phyloP scores from a whole-genome alignment of 2,113 vertebrate genomes.

The Clarias magur region DNA sequence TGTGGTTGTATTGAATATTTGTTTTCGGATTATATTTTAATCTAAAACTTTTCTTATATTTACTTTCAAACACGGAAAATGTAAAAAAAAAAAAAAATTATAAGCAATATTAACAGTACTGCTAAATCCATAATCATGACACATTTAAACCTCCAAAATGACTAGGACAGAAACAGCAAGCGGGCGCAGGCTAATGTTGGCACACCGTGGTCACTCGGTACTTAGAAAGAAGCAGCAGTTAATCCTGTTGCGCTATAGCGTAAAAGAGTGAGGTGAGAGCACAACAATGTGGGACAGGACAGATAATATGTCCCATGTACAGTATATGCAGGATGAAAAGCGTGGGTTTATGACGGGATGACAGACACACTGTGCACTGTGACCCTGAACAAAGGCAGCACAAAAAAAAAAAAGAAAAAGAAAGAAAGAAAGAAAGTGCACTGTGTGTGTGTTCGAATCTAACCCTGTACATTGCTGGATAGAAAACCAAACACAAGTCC shows the following conservation, averaged over 20 bases:
- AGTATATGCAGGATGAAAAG: conserved; percentile 52
- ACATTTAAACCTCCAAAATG: neutral
- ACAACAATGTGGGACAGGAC: conserved; percentile 60
- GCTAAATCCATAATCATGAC: neutral
- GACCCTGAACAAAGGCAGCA: conserved; percentile 50
- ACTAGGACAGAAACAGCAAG: neutral
- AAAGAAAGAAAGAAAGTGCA: conserved; percentile 59
- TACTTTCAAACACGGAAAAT: neutral
- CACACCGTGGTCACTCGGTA: conserved; percentile 49
- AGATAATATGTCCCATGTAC: conserved; percentile 69
- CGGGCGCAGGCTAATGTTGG: conserved; percentile 6
- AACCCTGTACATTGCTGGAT: conserved; percentile 41
- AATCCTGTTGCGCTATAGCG: conserved; percentile 71
- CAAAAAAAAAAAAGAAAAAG: conserved; percentile 59
- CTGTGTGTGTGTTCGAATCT: conserved; percentile 64
- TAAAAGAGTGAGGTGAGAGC: conserved; percentile 52
- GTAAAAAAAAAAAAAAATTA: neutral
- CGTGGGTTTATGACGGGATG: conserved; percentile 19
- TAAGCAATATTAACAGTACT: neutral
- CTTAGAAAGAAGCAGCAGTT: conserved; percentile 62
- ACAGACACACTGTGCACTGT: conserved; percentile 48
- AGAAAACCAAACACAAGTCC: conserved; percentile 23
- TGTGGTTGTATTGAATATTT: too few species aligned
- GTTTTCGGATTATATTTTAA: neutral
- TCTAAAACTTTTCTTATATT: neutral